Evolutionary conservation across 2,113 vertebrate genomes (phyloP), one percentile per base, ranked within the genome.

Genomic region (Ictidomys tridecemlineatus): DNA sequence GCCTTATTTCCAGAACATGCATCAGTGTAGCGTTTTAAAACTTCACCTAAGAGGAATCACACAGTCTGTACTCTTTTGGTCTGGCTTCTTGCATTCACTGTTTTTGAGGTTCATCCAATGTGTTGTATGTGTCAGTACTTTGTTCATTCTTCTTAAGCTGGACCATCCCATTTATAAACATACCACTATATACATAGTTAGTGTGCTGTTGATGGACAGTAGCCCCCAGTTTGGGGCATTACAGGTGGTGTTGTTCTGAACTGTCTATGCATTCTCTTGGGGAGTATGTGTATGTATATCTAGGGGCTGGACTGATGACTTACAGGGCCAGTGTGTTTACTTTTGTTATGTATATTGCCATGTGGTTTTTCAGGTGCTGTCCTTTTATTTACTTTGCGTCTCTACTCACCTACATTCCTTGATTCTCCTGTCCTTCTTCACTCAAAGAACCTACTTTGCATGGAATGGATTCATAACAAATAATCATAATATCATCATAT

Each of bases 401-500:
- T 22, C 39, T 9, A 45, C 5, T 48, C 61, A 37, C 39, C 69
- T 10, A 24, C 39, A 61, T 91, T 95, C 20, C 63, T 85, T 34
- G 69, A 24, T 61, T 61, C 11, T 85, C 45, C 39, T 69, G 16
- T 73, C 2, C 16, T 48, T 85, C 30, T 90, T 34, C 70, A 37
- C 42, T 88, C 72, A 86, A 74, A 92, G 34, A 83, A 85, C 34
- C 73, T 63, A 34, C 74, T 78, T 85, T 72, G 34, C 17, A 94
- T 34, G 61, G 76, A 76, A 67, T 91, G 17, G 12, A 11, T 67
- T 73, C 76, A 51, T 86, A 67, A 48, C 16, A 63, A 61, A 79
- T 73, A 69, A 37, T 89, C 42, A 89, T 37, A 78, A 37, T 39
- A 32, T 53, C 67, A 91, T 76, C 70, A 17, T 48, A 17, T 82